These are phyloP conservation scores for Bovichtus diacanthus DNA, from an alignment of 2,797 vertebrate genomes.

Conservation along the genomic window DNA sequence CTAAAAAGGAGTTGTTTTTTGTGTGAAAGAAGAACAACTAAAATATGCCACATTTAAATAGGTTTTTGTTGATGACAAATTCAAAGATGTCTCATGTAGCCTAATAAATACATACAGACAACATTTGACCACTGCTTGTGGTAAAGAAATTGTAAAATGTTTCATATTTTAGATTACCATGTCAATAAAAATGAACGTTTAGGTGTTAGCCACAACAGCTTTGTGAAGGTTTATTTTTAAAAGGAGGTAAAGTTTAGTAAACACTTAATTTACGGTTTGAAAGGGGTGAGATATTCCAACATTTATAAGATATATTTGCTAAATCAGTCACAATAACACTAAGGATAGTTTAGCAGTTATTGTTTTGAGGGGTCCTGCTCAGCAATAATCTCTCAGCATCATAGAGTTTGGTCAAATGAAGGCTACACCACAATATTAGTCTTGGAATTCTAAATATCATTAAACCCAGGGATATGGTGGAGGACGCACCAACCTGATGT, in stretches of 20 bases:
- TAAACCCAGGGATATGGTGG: no score
- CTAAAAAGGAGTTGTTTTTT: not conserved
- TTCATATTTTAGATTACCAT: not conserved
- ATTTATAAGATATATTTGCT: not conserved
- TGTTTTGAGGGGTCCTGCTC: not conserved
- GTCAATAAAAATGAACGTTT: not conserved
- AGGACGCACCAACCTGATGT: not conserved
- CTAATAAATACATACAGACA: not conserved
- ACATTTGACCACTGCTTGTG: not conserved
- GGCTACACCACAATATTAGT: not conserved
- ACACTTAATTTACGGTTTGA: not conserved
- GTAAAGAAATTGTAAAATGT: not conserved
- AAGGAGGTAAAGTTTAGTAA: not conserved
- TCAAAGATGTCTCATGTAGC: not conserved
- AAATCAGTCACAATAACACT: not conserved
- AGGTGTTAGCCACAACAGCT: not conserved
- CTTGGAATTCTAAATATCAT: not conserved
- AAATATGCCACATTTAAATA: not conserved
- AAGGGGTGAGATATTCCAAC: not conserved
- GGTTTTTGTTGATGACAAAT: not conserved
- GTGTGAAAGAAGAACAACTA: not conserved
- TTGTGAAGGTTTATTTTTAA: not conserved
- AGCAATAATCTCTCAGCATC: no score
- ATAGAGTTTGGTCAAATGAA: not conserved
- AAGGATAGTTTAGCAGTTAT: no score